Evolutionary conservation across 2,113 vertebrate genomes (phyloP).

Genomic region (Rhabdomys dilectus): DNA sequence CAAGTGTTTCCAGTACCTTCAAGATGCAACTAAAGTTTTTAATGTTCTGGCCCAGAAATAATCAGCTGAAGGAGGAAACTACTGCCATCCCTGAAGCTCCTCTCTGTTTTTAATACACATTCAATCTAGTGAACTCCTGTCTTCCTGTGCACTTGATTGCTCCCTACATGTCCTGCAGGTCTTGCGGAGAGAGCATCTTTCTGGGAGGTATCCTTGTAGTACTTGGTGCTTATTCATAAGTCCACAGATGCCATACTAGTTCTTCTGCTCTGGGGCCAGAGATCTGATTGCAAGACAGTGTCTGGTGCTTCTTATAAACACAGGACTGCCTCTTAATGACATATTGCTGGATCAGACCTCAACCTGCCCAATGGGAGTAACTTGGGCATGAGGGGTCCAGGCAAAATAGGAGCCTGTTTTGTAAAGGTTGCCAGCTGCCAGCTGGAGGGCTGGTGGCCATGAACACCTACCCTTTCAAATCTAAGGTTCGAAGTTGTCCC

Average conservation of each 20-base stretch:
- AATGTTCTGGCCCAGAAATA: neutral
- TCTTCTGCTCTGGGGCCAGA: neutral
- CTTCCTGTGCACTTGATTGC: neutral
- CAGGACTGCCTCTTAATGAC: neutral
- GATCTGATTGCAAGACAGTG: neutral
- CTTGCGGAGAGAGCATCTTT: neutral
- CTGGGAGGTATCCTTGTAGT: neutral
- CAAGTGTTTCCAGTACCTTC: neutral
- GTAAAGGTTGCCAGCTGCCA: neutral
- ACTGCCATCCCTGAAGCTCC: neutral
- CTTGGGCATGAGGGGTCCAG: neutral
- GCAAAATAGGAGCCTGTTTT: neutral
- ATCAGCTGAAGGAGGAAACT: neutral
- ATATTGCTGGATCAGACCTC: neutral
- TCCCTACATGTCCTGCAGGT: neutral
- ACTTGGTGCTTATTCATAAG: rapidly evolving
- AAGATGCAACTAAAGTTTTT: neutral
- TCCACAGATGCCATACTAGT: neutral
- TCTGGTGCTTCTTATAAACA: neutral
- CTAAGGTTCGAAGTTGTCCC: neutral
- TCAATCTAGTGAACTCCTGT: neutral
- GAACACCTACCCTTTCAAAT: neutral
- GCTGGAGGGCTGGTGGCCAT: neutral
- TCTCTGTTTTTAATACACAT: neutral
- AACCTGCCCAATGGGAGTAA: neutral